Percentiles rank a stretch among this genome's conserved stretches.
Evolutionary conservation across 2,888 invertebrate species (phyloP).

Genomic region (Gryllus longicercus): DNA sequence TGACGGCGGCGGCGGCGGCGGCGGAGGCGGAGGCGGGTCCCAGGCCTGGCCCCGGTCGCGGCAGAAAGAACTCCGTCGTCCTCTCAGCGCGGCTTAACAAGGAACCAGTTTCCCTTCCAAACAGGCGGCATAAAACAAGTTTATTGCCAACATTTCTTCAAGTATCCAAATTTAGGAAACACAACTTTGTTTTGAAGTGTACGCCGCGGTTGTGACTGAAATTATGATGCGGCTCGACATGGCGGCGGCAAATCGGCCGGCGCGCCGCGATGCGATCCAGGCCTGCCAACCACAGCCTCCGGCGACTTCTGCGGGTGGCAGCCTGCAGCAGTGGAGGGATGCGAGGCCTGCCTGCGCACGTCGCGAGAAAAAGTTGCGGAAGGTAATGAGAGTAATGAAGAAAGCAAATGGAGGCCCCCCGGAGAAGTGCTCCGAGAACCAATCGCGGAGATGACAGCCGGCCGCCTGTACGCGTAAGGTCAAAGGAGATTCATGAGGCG

Average conservation of each 20-base stretch:
- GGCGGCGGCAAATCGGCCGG: not conserved
- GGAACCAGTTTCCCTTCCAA: slow-evolving; percentile 4
- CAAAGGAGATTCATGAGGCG: no score
- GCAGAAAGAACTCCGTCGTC: not conserved
- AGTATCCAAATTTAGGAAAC: slow-evolving; percentile 17
- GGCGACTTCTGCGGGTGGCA: no score
- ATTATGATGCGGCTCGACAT: not conserved
- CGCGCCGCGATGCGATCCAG: no score
- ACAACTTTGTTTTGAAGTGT: not conserved
- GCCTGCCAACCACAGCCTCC: no score
- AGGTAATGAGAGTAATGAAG: no score
- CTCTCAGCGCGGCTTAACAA: not conserved
- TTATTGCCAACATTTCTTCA: slow-evolving; percentile 7
- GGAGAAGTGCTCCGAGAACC: no score
- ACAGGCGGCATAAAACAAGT: slow-evolving; percentile 7
- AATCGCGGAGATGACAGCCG: no score
- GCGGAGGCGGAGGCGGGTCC: not conserved
- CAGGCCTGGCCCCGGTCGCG: not conserved
- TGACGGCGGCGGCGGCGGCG: not conserved
- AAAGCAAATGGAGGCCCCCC: no score
- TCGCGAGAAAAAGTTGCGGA: no score
- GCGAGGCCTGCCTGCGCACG: no score
- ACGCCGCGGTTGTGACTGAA: not conserved
- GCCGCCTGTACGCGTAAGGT: no score
- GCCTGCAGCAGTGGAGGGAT: no score